Percentiles rank a stretch among this genome's conserved stretches.
These are phyloP conservation scores for Blastobasis adustella DNA, from an alignment of 2,888 invertebrate genomes.

Conservation along the genomic window DNA sequence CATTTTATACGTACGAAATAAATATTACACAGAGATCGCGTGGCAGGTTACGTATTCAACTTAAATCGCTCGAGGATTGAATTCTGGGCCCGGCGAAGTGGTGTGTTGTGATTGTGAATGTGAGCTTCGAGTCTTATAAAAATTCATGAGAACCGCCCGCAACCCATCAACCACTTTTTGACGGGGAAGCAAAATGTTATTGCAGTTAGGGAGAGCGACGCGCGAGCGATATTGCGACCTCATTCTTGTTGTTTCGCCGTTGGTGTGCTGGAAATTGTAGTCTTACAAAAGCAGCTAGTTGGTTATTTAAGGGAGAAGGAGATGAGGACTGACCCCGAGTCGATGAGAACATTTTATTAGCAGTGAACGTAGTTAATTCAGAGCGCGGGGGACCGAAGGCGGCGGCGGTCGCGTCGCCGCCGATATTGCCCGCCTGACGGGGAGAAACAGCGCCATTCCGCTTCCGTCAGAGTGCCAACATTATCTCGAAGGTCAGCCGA, in stretches of 20 bases:
- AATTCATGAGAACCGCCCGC: slow-evolving; percentile 6
- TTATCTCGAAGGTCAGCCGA: slow-evolving; percentile 6
- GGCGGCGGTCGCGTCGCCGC: slow-evolving; percentile 17
- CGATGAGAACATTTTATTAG: not conserved
- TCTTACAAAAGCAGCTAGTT: no score
- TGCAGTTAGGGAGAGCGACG: not conserved
- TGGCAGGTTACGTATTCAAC: not conserved
- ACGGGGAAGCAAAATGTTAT: no score
- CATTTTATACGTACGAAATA: no score
- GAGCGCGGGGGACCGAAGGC: not conserved
- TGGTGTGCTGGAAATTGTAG: no score
- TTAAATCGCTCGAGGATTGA: not conserved
- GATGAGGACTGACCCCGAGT: no score
- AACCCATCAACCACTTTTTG: not conserved
- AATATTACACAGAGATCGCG: no score
- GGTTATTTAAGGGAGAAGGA: no score
- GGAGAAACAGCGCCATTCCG: slow-evolving; percentile 16
- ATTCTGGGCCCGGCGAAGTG: not conserved
- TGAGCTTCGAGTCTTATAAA: slow-evolving; percentile 1
- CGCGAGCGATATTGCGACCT: no score
- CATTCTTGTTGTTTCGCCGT: no score
- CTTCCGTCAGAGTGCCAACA: slow-evolving; percentile 10
- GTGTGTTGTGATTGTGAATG: not conserved
- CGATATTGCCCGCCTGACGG: slow-evolving; percentile 20
- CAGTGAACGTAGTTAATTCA: not conserved